phyloP scores from a whole-genome alignment of 2,113 vertebrate species.

The Planiliza haematocheilus region DNA sequence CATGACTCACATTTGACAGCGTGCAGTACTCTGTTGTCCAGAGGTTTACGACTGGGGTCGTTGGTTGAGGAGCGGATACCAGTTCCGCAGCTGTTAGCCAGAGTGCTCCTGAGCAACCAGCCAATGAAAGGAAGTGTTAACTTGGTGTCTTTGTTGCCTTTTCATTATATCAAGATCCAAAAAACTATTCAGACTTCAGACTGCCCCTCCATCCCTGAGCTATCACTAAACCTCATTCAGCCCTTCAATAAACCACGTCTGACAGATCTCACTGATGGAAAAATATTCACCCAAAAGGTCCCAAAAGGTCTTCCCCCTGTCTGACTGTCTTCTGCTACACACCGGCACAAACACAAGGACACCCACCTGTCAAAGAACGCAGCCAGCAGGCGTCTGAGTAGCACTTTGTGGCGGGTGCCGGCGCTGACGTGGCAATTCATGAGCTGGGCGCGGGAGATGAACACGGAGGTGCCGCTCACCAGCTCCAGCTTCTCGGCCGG shows the following conservation, averaged over 20 bases:
- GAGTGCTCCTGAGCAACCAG: conserved; percentile 87
- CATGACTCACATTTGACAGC: conserved; percentile 90
- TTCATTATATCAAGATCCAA: background rate
- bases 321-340: too few relatives aligned
- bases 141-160: too few relatives aligned
- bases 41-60: conserved; percentile 91
- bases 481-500: conserved; percentile 94
- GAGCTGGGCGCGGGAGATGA: conserved; percentile 93
- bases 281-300: background rate
- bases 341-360: background rate
- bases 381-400: conserved; percentile 91
- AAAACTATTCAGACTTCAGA: too few relatives aligned
- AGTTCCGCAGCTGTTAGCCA: conserved; percentile 95
- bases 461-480: conserved; percentile 90
- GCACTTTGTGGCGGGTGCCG: conserved; percentile 92
- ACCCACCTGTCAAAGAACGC: conserved; percentile 93
- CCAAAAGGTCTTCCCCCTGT: too few relatives aligned
- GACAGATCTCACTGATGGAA: too few relatives aligned
- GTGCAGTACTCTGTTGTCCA: conserved; percentile 93
- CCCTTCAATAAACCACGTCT: too few relatives aligned
- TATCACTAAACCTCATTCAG: too few relatives aligned
- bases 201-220: too few relatives aligned
- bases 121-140: too few relatives aligned
- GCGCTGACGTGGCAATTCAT: conserved; percentile 97
- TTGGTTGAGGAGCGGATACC: conserved; percentile 95